Evolutionary conservation across 2,888 invertebrate genomes (phyloP), one percentile per base, ranked within the genome.

Genomic region (Caradrina kadenii): DNA sequence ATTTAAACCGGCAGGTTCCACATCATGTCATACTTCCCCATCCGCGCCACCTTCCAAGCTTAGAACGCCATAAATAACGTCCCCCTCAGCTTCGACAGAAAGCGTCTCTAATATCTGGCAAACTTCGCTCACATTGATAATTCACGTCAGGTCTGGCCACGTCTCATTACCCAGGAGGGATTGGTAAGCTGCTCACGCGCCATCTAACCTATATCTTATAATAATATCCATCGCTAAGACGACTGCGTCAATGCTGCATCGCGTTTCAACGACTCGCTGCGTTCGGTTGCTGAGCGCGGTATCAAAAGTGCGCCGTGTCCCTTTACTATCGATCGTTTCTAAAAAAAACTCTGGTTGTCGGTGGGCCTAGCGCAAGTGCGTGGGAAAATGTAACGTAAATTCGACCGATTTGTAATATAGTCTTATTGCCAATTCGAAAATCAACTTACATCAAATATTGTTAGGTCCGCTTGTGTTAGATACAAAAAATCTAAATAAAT

Each of bases 71-170:
- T 69, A 78, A 69, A 63, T 69, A 10, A 55, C 39, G 21, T 35
- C 2, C 6, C 53, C 11, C 39, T 52, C 49, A 13, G 35, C 21
- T 35, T 49, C 2, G 19, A 10, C 63, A 65, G 31, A 61, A 63
- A 53, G 31, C 22, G 31, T 39, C 22, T 45, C 60, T 74, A 54
- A 79, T 65, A 74, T 53, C 52, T 53, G 55, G 11, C 54, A 17
- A 61, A 56, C 26, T 55, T 56, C n/a, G n/a, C 10, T 56, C 52
- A 3, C 58, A 69, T 77, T 74, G 65, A 64, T 68, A 64, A 82
- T 82, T 82, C 81, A 52, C n/a, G n/a, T 75, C 80, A 75, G 69
- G 66, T 42, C 15, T n/a, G 10, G n/a, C 55, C 65, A 65, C 75
- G 78, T 31, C 75, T 80, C 80, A 75, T 82, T 80, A 71, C 82